Evolutionary conservation across 2,113 vertebrate species (phyloP).

Genomic region (Onychostruthus taczanowskii): DNA sequence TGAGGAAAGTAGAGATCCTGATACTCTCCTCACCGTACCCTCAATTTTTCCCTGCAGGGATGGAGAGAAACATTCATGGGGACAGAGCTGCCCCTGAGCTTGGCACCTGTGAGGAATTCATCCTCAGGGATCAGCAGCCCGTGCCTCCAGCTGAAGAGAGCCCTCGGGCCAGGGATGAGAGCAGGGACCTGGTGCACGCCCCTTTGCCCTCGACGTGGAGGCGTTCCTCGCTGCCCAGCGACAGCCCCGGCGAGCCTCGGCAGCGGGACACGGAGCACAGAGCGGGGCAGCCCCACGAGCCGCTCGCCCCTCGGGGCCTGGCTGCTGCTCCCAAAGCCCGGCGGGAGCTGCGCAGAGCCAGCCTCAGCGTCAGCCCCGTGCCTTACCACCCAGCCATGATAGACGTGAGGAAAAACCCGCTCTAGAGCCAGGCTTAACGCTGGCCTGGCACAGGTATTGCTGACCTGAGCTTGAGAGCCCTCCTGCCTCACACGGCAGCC

Average conservation of each 20-base stretch:
- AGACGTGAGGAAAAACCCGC: constrained; percentile 88
- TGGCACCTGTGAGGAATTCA: constrained; percentile 31
- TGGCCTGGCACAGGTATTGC: background rate
- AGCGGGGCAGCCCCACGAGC: constrained; percentile 54
- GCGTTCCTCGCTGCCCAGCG: constrained; percentile 86
- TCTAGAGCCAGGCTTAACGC: rapidly evolving
- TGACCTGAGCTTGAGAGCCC: rapidly evolving
- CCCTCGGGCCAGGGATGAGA: constrained; percentile 74
- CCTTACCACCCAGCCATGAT: constrained; percentile 80
- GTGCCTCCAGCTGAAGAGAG: constrained; percentile 63
- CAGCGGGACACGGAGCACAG: constrained; percentile 67
- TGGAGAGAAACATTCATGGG: constrained; percentile 9
- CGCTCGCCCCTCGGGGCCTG: constrained; percentile 30
- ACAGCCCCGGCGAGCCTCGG: constrained; percentile 80
- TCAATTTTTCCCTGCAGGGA: constrained; percentile 10
- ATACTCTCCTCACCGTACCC: background rate
- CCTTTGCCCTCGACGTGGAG: constrained; percentile 89
- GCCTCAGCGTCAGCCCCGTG: constrained; percentile 69
- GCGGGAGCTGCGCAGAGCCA: constrained; percentile 80
- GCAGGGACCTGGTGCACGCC: constrained; percentile 83
- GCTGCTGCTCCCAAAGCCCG: constrained; percentile 73
- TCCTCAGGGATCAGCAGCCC: background rate
- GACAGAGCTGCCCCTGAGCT: constrained; percentile 34
- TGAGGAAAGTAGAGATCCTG: background rate
- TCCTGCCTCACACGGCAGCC: background rate